A percentile compares a stretch with the other conserved stretches of the same genome.
Conservation (phyloP, 2,797 vertebrate genomes). For the Huso huso region DNA sequence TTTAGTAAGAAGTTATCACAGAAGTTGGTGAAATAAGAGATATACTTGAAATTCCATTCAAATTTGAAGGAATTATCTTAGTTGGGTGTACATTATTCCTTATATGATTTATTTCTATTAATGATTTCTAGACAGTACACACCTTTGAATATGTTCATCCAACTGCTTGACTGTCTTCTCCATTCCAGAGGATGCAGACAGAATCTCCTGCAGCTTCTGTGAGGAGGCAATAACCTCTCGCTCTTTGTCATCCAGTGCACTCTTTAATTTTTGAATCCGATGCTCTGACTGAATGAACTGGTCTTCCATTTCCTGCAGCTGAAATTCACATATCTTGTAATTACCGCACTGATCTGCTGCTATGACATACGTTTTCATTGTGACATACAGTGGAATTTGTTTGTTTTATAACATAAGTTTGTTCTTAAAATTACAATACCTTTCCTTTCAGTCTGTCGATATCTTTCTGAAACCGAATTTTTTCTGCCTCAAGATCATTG, state of each 20-base stretch:
- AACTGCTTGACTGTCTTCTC: constrained; percentile 60
- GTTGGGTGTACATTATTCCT: neutral
- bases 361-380: no score
- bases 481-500: constrained; percentile 78
- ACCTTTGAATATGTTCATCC: constrained; percentile 76
- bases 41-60: no score
- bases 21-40: no score
- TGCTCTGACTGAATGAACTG: constrained; percentile 57
- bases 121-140: neutral
- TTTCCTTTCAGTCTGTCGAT: constrained; percentile 66
- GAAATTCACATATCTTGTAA: constrained; percentile 7
- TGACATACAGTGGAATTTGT: no score
- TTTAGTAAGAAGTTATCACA: no score
- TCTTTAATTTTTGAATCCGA: constrained; percentile 52
- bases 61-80: no score
- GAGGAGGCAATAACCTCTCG: constrained; percentile 48
- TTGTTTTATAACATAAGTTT: no score
- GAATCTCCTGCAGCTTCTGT: constrained; percentile 66
- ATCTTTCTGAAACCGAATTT: constrained; percentile 67
- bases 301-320: constrained; percentile 72
- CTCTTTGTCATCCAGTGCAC: constrained; percentile 58
- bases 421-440: constrained; percentile 44
- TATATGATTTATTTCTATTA: neutral
- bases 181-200: constrained; percentile 44
- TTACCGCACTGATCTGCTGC: no score